These are phyloP conservation scores for Pachyramphus minor DNA, from an alignment of 2,113 vertebrate genomes.

Conservation along the genomic window DNA sequence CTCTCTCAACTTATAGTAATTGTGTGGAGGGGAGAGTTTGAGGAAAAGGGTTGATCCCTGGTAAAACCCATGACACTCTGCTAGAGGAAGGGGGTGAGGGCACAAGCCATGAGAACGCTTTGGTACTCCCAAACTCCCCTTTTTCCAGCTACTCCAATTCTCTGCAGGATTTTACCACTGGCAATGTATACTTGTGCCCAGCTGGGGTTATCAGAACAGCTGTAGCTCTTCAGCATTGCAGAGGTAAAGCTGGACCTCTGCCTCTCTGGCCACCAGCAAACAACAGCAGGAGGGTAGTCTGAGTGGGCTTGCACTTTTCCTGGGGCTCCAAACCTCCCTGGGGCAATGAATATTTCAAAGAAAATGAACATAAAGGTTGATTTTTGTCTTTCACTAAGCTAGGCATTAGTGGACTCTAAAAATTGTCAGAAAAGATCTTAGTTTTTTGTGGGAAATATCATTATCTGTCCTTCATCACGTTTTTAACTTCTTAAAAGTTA, in stretches of 20 bases:
- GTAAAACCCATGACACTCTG: no score
- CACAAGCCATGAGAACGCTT: neutral
- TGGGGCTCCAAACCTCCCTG: neutral
- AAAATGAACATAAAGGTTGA: neutral
- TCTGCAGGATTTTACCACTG: neutral
- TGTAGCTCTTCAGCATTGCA: neutral
- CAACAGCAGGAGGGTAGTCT: accelerated
- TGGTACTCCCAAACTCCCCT: neutral
- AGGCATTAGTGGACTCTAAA: neutral
- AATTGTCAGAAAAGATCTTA: neutral
- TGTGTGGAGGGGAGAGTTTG: no score
- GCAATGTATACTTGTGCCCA: accelerated
- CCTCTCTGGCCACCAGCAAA: neutral
- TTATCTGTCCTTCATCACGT: neutral
- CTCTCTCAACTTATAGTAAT: no score
- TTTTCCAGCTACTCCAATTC: neutral
- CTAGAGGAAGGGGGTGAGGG: neutral
- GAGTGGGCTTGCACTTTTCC: neutral
- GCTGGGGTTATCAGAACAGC: neutral
- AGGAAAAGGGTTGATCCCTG: no score
- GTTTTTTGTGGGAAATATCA: neutral
- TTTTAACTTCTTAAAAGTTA: neutral
- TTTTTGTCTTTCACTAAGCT: neutral
- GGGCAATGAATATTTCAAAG: neutral
- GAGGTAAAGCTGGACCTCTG: neutral